Conservation (phyloP, 2,888 invertebrate genomes). For the Leucophenga maculata region DNA sequence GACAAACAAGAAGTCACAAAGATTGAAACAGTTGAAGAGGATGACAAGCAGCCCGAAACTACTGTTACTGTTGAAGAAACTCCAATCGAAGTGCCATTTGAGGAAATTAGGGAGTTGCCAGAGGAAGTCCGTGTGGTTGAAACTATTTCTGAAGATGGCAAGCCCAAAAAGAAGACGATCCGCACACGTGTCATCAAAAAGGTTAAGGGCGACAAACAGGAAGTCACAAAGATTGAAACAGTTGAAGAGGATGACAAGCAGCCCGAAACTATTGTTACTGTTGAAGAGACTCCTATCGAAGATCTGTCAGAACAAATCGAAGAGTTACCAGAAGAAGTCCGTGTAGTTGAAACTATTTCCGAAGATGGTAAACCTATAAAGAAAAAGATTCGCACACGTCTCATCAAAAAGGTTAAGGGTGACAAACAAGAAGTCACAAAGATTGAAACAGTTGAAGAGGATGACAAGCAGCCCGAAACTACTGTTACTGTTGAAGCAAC, state of each 20-base stretch:
- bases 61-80: too few relatives aligned
- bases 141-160: slow-evolving; percentile 38
- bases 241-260: slow-evolving; percentile 43
- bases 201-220: slow-evolving; percentile 43
- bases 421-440: slow-evolving; percentile 37
- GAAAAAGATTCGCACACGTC: slow-evolving; percentile 43
- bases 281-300: slow-evolving; percentile 36
- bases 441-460: slow-evolving; percentile 40
- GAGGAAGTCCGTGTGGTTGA: slow-evolving; percentile 43
- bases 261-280: slow-evolving; percentile 42
- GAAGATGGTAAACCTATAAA: slow-evolving; percentile 42
- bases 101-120: slow-evolving; percentile 37
- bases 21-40: too few relatives aligned
- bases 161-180: slow-evolving; percentile 39
- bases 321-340: slow-evolving; percentile 42
- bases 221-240: slow-evolving; percentile 44
- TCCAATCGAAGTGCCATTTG: slow-evolving; percentile 24
- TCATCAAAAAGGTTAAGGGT: slow-evolving; percentile 44
- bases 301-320: slow-evolving; percentile 33
- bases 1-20: too few relatives aligned
- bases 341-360: slow-evolving; percentile 35
- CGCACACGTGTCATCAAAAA: slow-evolving; percentile 44
- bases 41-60: too few relatives aligned
- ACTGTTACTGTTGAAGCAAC: slow-evolving; percentile 34
- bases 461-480: slow-evolving; percentile 35